Evolutionary conservation across 2,113 vertebrate species (phyloP).

Genomic region (Sisor rabdophorus): DNA sequence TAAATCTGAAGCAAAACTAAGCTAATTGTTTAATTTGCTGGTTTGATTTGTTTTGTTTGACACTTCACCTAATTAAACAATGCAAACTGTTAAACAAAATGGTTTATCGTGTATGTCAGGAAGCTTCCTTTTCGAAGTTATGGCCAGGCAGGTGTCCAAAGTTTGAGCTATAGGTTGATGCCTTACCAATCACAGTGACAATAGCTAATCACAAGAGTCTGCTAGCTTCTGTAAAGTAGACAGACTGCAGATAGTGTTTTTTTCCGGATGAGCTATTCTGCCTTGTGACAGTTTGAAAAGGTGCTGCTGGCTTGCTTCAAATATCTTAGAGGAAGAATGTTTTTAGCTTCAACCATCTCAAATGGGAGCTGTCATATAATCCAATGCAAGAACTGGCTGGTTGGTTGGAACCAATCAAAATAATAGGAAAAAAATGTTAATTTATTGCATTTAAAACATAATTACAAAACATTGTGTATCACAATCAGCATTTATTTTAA

Average conservation of each 20-base stretch:
- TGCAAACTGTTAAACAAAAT: not conserved
- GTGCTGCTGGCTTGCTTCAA: not conserved
- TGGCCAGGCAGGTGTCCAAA: too few relatives aligned
- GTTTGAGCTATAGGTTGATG: too few relatives aligned
- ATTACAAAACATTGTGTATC: not conserved
- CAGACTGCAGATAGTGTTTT: not conserved
- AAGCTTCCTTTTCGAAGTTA: not conserved
- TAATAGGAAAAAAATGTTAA: not conserved
- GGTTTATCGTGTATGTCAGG: not conserved
- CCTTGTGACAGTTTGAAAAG: not conserved
- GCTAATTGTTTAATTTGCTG: not conserved
- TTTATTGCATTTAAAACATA: not conserved
- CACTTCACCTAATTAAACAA: not conserved
- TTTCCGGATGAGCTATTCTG: not conserved
- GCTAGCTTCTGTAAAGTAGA: not conserved
- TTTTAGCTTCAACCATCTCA: not conserved
- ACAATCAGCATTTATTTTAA: not conserved
- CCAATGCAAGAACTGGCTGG: not conserved
- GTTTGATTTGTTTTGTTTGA: not conserved
- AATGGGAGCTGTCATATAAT: not conserved
- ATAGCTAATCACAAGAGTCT: not conserved
- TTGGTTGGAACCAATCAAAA: not conserved
- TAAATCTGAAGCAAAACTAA: not conserved
- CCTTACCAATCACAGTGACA: not conserved
- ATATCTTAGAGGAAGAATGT: not conserved